Evolutionary conservation across 2,888 invertebrate species (phyloP).

Genomic region (Agrochola litura): DNA sequence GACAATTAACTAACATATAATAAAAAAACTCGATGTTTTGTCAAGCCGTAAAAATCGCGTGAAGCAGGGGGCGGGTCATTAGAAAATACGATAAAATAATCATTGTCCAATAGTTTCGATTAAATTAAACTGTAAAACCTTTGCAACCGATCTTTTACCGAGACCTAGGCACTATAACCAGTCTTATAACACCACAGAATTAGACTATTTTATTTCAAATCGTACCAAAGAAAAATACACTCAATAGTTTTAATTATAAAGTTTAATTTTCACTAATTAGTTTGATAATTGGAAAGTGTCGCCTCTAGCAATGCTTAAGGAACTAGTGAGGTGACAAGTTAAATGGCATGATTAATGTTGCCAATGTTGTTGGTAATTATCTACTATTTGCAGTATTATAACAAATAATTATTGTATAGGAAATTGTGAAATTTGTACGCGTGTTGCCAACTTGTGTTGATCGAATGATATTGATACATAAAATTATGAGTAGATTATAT

Average conservation of each 20-base stretch:
- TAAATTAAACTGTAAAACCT: constrained; percentile 1
- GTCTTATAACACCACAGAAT: not conserved
- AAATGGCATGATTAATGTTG: constrained; percentile 49
- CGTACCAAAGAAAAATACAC: constrained; percentile 28
- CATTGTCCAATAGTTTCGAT: not conserved
- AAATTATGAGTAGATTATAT: not conserved
- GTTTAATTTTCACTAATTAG: constrained; percentile 15
- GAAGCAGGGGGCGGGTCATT: too few species aligned
- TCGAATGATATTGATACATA: not conserved
- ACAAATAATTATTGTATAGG: constrained; percentile 23
- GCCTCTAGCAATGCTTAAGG: constrained; percentile 42
- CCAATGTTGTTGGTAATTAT: constrained; percentile 35
- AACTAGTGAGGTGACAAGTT: constrained; percentile 54
- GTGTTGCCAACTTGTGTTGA: not conserved
- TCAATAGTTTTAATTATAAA: not conserved
- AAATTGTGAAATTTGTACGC: constrained; percentile 12
- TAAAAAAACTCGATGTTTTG: not conserved
- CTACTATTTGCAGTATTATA: constrained; percentile 24
- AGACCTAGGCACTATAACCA: constrained; percentile 10
- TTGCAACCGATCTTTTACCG: constrained; percentile 1
- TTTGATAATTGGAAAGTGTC: constrained; percentile 46
- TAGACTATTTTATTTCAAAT: not conserved
- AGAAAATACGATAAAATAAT: not conserved
- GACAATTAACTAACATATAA: too few species aligned
- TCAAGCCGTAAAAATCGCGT: not conserved